Percentiles rank a stretch among this genome's conserved stretches.
These are phyloP conservation scores for Phyllopteryx taeniolatus DNA, from an alignment of 2,113 vertebrate species.

Conservation along the genomic window DNA sequence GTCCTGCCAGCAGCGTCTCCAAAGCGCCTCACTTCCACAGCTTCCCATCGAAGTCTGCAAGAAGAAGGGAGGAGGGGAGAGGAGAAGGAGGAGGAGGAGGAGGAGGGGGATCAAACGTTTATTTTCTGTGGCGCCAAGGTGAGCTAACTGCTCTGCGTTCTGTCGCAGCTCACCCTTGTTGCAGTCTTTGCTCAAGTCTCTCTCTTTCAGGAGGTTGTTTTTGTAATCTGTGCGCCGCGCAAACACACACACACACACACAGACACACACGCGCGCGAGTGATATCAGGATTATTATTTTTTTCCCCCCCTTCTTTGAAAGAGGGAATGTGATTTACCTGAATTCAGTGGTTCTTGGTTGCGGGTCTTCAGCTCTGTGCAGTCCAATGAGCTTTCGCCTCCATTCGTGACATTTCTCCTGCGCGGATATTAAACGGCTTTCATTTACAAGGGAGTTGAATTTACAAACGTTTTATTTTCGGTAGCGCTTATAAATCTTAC, in stretches of 20 bases:
- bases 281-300: neutral
- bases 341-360: constrained; percentile 78
- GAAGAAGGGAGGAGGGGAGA: constrained; percentile 17
- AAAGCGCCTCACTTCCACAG: constrained; percentile 81
- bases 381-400: constrained; percentile 74
- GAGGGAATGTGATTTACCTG: constrained; percentile 69
- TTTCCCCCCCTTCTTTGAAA: neutral
- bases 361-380: constrained; percentile 74
- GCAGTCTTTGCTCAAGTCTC: constrained; percentile 80
- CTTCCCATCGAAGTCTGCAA: constrained; percentile 86
- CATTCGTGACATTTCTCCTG: constrained; percentile 72
- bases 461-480: neutral
- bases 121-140: neutral
- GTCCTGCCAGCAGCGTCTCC: constrained; percentile 85
- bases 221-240: constrained; percentile 82
- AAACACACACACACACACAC: neutral
- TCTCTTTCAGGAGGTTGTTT: constrained; percentile 96
- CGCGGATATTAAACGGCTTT: constrained; percentile 1
- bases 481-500: constrained; percentile 46
- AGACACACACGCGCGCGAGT: neutral
- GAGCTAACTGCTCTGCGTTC: neutral
- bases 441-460: neutral
- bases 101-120: too few species aligned
- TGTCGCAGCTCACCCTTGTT: constrained; percentile 80
- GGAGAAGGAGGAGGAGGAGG: too few species aligned